Base-by-base conservation (phyloP, 2,888 invertebrate species). In the Idaea biselata region DNA sequence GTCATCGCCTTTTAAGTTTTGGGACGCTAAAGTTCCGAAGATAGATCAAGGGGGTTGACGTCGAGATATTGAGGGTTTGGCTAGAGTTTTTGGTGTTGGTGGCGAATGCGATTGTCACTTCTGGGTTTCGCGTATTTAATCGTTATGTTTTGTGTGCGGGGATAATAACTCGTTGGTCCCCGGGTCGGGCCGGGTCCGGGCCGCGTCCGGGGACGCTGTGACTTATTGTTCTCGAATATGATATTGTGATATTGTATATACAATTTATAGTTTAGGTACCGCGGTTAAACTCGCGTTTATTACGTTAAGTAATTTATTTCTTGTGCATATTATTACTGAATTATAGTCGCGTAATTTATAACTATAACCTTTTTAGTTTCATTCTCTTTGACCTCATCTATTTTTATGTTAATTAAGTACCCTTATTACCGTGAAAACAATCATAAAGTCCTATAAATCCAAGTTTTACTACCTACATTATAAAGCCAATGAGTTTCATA, bases 111-210 rank as follows among this genome's bases (percentile, higher is more conserved):
- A 72, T 76, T 78, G 80, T 78, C 82, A 81, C 83, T 82, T 60
- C 31, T 57, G 63, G 60, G 32, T 66, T 65, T 72, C 78, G 80
- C 78, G 81, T 79, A 79, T 79, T 80, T 77, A 79, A 73, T 72
- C 77, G 79, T 31, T 53, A 59, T 62, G 63, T 63, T 56, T 72
- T 60, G 55, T 63, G 11, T 66, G 60, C 61, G 70, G 77, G 83
- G 78, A 86, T 88, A 92, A 92, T 91, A 89, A 86, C 91, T 91
- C 88, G 8, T 80, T 87, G 73, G 85, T 87, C 86, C 80, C 79
- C 82, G 79, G 67, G 68, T 70, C 16, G 53, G 53, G 14, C 64
- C 67, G 73, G 73, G 76, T 70, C 73, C 68, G 73, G 65, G 67
- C 68, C 63, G 65, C 63, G 65, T 61, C 59, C 75, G 85, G 86